Percentiles rank a stretch among this genome's conserved stretches.
Evolutionary conservation across 2,797 vertebrate species (phyloP).

Genomic region (Kryptopterus vitreolus): DNA sequence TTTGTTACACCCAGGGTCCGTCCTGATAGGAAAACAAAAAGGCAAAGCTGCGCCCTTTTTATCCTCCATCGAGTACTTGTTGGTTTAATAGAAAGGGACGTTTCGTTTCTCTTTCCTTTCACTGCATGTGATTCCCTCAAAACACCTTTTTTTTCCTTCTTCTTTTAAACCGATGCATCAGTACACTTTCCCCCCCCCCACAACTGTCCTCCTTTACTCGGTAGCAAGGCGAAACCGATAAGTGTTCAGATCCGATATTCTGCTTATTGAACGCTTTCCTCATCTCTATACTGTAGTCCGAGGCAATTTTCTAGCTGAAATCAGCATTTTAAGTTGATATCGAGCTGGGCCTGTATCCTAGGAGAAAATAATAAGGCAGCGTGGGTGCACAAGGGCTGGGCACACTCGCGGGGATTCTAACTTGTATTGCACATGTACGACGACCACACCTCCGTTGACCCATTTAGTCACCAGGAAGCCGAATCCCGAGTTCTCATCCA

Average conservation of each 20-base stretch:
- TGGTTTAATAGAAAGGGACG: neutral
- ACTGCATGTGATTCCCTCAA: neutral
- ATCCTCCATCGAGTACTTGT: neutral
- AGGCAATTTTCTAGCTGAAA: neutral
- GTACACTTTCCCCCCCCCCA: neutral
- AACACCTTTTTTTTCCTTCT: neutral
- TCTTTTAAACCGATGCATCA: neutral
- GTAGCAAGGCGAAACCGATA: neutral
- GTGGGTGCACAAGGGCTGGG: neutral
- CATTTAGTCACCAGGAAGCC: neutral
- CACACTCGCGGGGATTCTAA: neutral
- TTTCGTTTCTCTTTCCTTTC: neutral
- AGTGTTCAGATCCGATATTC: neutral
- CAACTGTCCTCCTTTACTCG: neutral
- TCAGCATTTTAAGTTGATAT: neutral
- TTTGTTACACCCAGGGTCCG: conserved; percentile 29
- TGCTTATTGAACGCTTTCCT: neutral
- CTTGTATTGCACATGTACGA: neutral
- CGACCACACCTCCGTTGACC: neutral
- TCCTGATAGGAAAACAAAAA: neutral
- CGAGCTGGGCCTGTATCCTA: conserved; percentile 17
- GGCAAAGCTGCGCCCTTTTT: neutral
- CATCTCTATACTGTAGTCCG: too few relatives aligned
- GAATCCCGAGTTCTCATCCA: neutral
- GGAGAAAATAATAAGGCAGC: conserved; percentile 22